Evolutionary conservation across 2,888 invertebrate species (phyloP), one percentile per base, ranked within the genome.

Genomic region (Tachina fera): DNA sequence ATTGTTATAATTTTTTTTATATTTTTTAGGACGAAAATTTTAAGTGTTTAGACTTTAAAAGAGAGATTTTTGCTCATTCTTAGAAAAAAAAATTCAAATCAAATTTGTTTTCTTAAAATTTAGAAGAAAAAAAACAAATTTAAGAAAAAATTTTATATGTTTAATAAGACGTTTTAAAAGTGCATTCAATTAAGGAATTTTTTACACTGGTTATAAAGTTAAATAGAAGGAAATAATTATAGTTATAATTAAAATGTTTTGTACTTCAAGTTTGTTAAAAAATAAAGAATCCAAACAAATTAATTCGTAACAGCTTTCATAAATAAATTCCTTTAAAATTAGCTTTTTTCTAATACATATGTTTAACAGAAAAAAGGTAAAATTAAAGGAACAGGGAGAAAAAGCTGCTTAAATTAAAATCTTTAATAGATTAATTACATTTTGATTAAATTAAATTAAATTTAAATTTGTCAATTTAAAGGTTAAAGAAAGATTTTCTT

Each of bases 261-360:
- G 77, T 82, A 82, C 76, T 85, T 82, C 74, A 85, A 78, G 49
- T 87, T 87, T 83, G 75, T 80, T 77, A 79, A 82, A 79, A 82
- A 80, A 84, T 86, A 81, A 80, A 60, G 81, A 43, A 22, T 76
- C 3, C 11, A 47, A 84, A 70, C 70, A 82, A 63, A 65, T 68
- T 60, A n/a, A 58, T 56, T 45, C n/a, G 14, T 1, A 11, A 6
- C 43, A 76, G 19, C 11, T 43, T 14, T 11, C 4, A 43, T 16
- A 41, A 31, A 43, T 16, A 41, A 31, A 47, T 31, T 74, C 77
- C 51, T 56, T 47, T 31, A 51, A 82, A 51, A 14, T 75, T 81
- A 81, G 77, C 68, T 65, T 68, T 81, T 85, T 72, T 22, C 1
- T 9, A 9, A 19, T 19, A 43, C n/a, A n/a, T n/a, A n/a, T n/a